phyloP scores from a whole-genome alignment of 2,113 vertebrate species.

The Pseudorectes ferrugineus region DNA sequence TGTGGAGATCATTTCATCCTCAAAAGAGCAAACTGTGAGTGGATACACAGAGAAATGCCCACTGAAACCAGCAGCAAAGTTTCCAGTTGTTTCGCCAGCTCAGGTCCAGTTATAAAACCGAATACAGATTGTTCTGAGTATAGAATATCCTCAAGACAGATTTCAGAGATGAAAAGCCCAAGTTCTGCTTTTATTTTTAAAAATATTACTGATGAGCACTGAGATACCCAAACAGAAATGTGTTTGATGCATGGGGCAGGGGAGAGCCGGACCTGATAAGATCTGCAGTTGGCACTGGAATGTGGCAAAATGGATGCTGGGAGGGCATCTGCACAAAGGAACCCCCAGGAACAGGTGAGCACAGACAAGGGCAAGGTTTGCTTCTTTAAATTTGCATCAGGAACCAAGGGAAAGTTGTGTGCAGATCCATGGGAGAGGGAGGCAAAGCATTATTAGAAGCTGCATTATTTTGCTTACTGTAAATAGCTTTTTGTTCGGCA shows the following conservation, averaged over 20 bases:
- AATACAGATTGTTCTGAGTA: background rate
- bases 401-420: background rate
- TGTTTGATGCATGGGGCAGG: background rate
- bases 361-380: background rate
- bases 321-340: background rate
- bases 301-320: background rate
- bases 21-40: background rate
- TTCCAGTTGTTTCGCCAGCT: background rate
- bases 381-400: background rate
- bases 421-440: background rate
- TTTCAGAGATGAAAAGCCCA: background rate
- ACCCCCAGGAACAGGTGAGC: background rate
- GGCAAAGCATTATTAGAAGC: background rate
- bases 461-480: background rate
- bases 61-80: background rate
- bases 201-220: background rate
- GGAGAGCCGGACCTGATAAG: accelerated
- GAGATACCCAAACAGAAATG: background rate
- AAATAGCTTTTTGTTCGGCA: background rate
- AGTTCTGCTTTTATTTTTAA: background rate
- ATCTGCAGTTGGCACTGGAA: background rate
- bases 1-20: background rate
- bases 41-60: background rate
- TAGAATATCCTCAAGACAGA: background rate
- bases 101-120: background rate